phyloP scores from a whole-genome alignment of 2,888 invertebrate genomes.

The Ecdyonurus torrentis region DNA sequence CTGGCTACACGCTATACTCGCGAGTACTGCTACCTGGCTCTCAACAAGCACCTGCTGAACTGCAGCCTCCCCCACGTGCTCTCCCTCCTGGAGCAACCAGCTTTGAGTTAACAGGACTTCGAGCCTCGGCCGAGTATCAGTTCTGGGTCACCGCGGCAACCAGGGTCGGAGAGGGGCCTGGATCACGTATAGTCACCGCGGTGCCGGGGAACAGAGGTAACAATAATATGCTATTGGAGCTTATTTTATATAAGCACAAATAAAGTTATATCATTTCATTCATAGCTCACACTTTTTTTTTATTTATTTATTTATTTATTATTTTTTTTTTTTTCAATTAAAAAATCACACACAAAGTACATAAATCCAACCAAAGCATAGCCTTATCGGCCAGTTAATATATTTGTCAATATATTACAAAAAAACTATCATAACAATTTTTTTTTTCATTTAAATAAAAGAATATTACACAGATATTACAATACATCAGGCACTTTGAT shows the following conservation, averaged over 20 bases:
- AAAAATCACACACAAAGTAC: no score
- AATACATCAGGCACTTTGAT: no score
- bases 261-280: no score
- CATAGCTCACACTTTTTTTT: no score
- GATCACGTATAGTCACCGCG: conserved; percentile 47
- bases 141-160: conserved; percentile 67
- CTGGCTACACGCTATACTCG: conserved; percentile 7
- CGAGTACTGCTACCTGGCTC: neutral
- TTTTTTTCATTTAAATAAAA: no score
- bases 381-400: no score
- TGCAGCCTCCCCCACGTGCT: conserved; percentile 24
- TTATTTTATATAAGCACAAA: no score
- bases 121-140: conserved; percentile 54
- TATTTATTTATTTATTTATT: neutral
- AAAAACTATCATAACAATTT: no score
- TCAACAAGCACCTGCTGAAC: neutral
- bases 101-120: conserved; percentile 48
- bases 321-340: neutral
- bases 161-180: conserved; percentile 58
- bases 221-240: no score
- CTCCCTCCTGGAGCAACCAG: conserved; percentile 43
- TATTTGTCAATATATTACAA: no score
- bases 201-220: conserved; percentile 42
- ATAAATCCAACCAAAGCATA: no score
- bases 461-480: no score